Evolutionary conservation across 1,140 invertebrate genomes (phyloP), one percentile per base, ranked within the genome.

Genomic region (Orussus abietinus): DNA sequence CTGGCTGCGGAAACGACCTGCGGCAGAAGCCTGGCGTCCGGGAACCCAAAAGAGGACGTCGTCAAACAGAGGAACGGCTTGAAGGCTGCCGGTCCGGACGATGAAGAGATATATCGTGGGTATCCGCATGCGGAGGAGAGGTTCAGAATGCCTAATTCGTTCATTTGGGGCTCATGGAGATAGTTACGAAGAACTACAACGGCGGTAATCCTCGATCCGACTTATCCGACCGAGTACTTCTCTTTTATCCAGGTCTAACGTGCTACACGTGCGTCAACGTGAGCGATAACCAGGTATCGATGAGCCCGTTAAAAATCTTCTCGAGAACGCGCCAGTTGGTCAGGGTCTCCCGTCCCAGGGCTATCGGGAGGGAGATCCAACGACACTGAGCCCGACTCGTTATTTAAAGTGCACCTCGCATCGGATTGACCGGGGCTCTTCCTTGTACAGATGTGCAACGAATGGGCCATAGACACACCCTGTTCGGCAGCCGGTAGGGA

Each of bases 181-280:
- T n/a, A n/a, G n/a, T n/a, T n/a, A n/a, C n/a, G n/a, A n/a, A n/a
- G n/a, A n/a, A n/a, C 2, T 36, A 36, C 21, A 36, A 22, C 34
- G 25, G 25, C 25, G 13, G 13, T 22, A 36, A 36, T 6, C 25
- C 20, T 36, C 25, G 34, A 20, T 18, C 18, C 14, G 21, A 22
- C 7, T 18, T 17, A 22, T 20, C 18, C 21, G 34, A 36, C 34
- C n/a, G n/a, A n/a, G n/a, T 38, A 28, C 48, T 59, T 53, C 19
- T 65, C 47, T 64, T 49, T 62, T 61, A 47, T 57, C 29, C 65
- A 74, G 73, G 75, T 66, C 66, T 82, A 51, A 81, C 80, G 28
- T 83, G 80, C 63, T 83, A 82, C 60, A 81, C 80, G 53, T 83
- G 80, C 59, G 78, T 83, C 54, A 83, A 83, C 68, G 80, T 82